A percentile compares a stretch with the other conserved stretches of the same genome.
These are phyloP conservation scores for Coelopa pilipes DNA, from an alignment of 2,888 invertebrate genomes.

Conservation along the genomic window DNA sequence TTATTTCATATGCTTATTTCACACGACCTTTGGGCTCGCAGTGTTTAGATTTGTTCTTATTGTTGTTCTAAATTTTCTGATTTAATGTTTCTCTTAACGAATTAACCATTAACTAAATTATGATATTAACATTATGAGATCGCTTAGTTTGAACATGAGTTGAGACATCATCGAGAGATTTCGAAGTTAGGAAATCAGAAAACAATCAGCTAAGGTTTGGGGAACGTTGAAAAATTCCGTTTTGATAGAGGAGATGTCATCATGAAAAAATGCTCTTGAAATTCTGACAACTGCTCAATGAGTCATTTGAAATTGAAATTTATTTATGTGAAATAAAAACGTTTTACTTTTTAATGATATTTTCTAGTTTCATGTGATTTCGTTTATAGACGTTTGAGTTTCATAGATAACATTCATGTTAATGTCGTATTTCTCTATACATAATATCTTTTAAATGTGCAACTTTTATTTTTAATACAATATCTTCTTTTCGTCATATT, in stretches of 20 bases:
- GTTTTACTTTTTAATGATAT: neutral
- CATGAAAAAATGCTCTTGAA: too few relatives aligned
- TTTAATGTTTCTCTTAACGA: too few relatives aligned
- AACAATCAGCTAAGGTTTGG: neutral
- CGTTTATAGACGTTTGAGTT: neutral
- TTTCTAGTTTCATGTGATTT: too few relatives aligned
- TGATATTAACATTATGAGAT: neutral
- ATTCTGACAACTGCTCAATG: too few relatives aligned
- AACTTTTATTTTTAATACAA: slow-evolving; percentile 29
- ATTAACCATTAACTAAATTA: slow-evolving; percentile 1
- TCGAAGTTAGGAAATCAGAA: neutral
- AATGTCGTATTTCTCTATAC: slow-evolving; percentile 24
- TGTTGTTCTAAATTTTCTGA: neutral
- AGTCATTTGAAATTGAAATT: too few relatives aligned
- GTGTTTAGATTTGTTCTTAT: slow-evolving; percentile 5
- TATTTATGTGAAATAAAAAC: neutral
- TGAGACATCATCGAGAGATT: neutral
- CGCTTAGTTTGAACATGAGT: neutral
- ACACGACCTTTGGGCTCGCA: slow-evolving; percentile 12
- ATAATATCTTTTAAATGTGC: slow-evolving; percentile 34
- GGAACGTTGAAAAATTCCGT: neutral
- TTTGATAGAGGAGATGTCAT: neutral
- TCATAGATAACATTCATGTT: neutral
- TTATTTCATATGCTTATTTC: slow-evolving; percentile 14
- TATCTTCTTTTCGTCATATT: slow-evolving; percentile 15